phyloP scores from a whole-genome alignment of 1,140 invertebrate genomes.

The Anagrus nilaparvatae region DNA sequence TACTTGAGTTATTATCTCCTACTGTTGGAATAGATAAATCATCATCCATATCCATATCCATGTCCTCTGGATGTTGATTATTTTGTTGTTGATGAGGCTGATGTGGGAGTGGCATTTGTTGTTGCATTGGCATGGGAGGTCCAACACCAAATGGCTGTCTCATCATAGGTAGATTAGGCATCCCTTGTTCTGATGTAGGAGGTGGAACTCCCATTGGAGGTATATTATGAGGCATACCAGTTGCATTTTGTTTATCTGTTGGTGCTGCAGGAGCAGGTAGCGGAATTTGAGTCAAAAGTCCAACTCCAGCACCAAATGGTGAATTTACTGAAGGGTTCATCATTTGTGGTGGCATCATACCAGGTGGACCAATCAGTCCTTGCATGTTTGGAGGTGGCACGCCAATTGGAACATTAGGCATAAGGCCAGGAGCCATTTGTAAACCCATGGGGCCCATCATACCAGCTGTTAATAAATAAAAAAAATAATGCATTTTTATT shows the following conservation, averaged over 20 bases:
- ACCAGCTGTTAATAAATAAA: conserved; percentile 22
- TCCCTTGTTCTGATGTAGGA: conserved; percentile 32
- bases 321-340: conserved; percentile 40
- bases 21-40: conserved; percentile 36
- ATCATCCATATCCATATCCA: conserved; percentile 57
- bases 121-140: conserved; percentile 38
- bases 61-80: conserved; percentile 41
- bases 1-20: no score
- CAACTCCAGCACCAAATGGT: conserved; percentile 38
- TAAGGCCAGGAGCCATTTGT: conserved; percentile 46
- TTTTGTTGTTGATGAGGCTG: conserved; percentile 15
- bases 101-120: conserved; percentile 21
- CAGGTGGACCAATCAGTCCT: conserved; percentile 40
- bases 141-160: conserved; percentile 32
- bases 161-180: conserved; percentile 36
- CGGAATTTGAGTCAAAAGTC: conserved; percentile 39
- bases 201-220: conserved; percentile 41
- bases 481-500: background rate
- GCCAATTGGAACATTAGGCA: conserved; percentile 49
- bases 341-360: conserved; percentile 45
- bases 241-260: conserved; percentile 39
- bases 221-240: conserved; percentile 39
- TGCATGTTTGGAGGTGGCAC: conserved; percentile 56
- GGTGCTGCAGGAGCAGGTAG: conserved; percentile 38
- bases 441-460: conserved; percentile 42